phyloP scores from a whole-genome alignment of 1,140 invertebrate species.

The Phocides pigmalion region DNA sequence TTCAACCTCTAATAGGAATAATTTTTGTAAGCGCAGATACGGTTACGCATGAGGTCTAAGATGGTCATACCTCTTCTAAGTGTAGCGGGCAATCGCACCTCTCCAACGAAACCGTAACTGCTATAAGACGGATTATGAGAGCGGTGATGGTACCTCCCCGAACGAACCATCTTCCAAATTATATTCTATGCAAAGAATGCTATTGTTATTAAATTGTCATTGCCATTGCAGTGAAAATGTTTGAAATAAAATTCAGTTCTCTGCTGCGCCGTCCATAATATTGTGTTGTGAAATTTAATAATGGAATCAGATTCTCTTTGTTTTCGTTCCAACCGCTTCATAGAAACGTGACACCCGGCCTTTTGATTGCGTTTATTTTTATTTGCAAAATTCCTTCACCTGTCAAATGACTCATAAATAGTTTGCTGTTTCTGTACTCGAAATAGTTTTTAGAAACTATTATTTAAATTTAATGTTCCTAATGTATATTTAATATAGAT shows the following conservation, averaged over 20 bases:
- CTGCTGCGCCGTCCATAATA: neutral
- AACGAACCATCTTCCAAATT: too few species aligned
- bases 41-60: too few species aligned
- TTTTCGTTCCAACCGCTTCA: slow-evolving; percentile 17
- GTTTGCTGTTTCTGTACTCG: neutral
- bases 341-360: slow-evolving; percentile 16
- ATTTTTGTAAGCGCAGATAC: too few species aligned
- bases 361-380: slow-evolving; percentile 16
- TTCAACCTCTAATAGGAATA: too few species aligned
- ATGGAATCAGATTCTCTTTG: neutral
- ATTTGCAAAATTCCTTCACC: slow-evolving; percentile 11
- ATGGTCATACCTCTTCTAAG: too few species aligned
- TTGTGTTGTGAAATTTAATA: slow-evolving; percentile 20
- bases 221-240: too few species aligned
- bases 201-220: too few species aligned
- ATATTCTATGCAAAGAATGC: too few species aligned
- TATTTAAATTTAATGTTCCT: neutral
- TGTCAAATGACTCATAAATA: slow-evolving; percentile 8
- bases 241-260: neutral
- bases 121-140: too few species aligned
- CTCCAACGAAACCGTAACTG: too few species aligned
- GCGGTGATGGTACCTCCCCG: too few species aligned
- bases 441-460: neutral
- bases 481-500: neutral
- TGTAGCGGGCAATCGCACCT: too few species aligned